Conservation (phyloP, 1,140 invertebrate genomes). For the Drosophila elegans region DNA sequence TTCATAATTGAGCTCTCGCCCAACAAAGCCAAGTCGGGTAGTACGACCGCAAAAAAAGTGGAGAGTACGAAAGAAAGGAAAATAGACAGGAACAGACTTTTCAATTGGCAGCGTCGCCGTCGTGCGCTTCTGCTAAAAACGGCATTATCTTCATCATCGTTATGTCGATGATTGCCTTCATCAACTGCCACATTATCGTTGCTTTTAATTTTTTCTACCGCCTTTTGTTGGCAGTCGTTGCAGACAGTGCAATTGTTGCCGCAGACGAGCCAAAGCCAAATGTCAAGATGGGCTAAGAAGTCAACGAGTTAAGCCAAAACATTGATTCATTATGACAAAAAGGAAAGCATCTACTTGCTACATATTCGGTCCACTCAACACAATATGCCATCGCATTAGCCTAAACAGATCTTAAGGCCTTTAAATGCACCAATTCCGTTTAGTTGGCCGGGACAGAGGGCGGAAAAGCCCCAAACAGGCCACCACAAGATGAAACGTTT, state of each 20-base stretch:
- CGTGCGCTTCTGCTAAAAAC: slow-evolving; percentile 34
- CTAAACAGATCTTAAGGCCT: slow-evolving; percentile 55
- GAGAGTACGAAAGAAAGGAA: slow-evolving; percentile 14
- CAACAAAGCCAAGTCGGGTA: slow-evolving; percentile 55
- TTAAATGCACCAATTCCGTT: slow-evolving; percentile 67
- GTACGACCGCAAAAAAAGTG: slow-evolving; percentile 56
- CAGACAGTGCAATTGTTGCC: slow-evolving; percentile 67
- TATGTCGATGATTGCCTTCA: slow-evolving; percentile 67
- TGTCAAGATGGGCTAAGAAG: slow-evolving; percentile 33
- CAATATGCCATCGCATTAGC: slow-evolving; percentile 9
- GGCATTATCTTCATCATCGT: slow-evolving; percentile 66
- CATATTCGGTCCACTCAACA: not conserved
- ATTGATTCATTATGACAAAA: slow-evolving; percentile 1
- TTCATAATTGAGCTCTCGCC: slow-evolving; percentile 59
- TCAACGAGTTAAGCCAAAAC: slow-evolving; percentile 5
- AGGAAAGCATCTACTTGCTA: not conserved
- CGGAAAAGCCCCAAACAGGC: slow-evolving; percentile 27
- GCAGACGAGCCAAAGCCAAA: slow-evolving; percentile 52
- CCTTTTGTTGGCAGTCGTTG: slow-evolving; percentile 46
- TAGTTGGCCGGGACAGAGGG: not conserved
- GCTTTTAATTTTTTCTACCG: slow-evolving; percentile 64
- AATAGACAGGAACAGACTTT: slow-evolving; percentile 55
- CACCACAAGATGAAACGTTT: slow-evolving; percentile 51
- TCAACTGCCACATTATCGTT: slow-evolving; percentile 71
- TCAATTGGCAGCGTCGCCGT: slow-evolving; percentile 70